Percentiles rank a stretch among this genome's conserved stretches.
Evolutionary conservation across 2,888 invertebrate species (phyloP).

Genomic region (Oxycera nigricornis): DNA sequence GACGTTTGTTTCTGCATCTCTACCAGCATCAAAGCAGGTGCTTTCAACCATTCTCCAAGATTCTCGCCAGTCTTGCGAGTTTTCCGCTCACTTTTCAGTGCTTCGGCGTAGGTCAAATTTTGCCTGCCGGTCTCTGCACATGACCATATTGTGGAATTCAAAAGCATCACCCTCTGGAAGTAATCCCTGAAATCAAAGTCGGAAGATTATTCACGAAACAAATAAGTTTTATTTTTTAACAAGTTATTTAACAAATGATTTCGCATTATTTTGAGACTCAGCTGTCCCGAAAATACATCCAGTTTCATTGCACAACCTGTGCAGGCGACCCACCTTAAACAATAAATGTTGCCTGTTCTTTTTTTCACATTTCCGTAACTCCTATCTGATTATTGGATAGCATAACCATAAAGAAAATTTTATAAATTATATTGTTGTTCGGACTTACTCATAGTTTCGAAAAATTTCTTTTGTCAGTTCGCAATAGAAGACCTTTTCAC

Average conservation of each 20-base stretch:
- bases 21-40: constrained; percentile 82
- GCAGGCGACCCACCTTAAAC: too few species aligned
- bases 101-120: constrained; percentile 93
- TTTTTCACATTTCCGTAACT: too few species aligned
- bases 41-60: constrained; percentile 80
- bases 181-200: constrained; percentile 87
- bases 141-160: constrained; percentile 97
- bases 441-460: constrained; percentile 97
- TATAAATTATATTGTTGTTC: too few species aligned
- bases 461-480: constrained; percentile 96
- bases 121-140: constrained; percentile 92
- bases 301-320: too few species aligned
- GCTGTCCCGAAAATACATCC: too few species aligned
- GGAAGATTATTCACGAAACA: too few species aligned
- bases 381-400: too few species aligned
- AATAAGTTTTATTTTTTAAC: too few species aligned
- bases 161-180: constrained; percentile 93
- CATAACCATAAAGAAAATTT: too few species aligned
- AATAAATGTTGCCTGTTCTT: too few species aligned
- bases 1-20: constrained; percentile 82
- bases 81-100: constrained; percentile 85
- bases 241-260: too few species aligned
- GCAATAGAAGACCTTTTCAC: constrained; percentile 93
- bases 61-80: constrained; percentile 81
- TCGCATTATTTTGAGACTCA: too few species aligned